Base-by-base conservation (phyloP, 2,888 invertebrate species). In the Chloroclystis v-ata region DNA sequence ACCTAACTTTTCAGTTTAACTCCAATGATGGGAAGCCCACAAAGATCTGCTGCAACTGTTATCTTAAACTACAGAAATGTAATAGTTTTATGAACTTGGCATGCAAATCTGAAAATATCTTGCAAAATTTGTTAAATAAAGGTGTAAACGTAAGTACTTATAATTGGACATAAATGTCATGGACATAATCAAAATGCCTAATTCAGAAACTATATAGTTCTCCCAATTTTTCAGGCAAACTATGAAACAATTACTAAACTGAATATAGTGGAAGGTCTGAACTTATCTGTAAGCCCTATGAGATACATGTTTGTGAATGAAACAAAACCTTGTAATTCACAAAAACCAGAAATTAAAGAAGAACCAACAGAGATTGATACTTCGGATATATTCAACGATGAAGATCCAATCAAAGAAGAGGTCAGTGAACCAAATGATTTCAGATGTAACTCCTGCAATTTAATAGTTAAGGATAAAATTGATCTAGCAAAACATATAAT, bases 41-140 rank as follows among this genome's bases (percentile, higher is more conserved):
- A 11, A 39, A 24, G 8, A 10, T 48, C 13, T 49, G 49, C 32
- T 46, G 29, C 37, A 46, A 26, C 7, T 46, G 46, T 24, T 29
- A 41, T 35, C 29, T 25, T 1, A 35, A 41, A 28, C 24, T 48
- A 2, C 38, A 35, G 25, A 32, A 37, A 38, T 47, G 42, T 28
- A 12, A 12, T 16, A 13, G 37, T 12, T 42, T 42, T 13, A 12
- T 16, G 0, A 42, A 20, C 5, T 37, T 46, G 46, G 40, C 40
- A 11, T 29, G 35, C 11, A 37, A 28, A 40, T 46, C 46, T 9
- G 46, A 41, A 14, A 47, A 47, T 25, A 37, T 47, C 1, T 30
- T 47, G 0, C 28, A 14, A 13, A 38, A 48, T 39, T 13, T 48
- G 7, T 39, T 42, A 16, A 28, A 37, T 11, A 8, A 37, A 32